phyloP scores from a whole-genome alignment of 1,140 invertebrate genomes.

The Tetramorium parvispinum region DNA sequence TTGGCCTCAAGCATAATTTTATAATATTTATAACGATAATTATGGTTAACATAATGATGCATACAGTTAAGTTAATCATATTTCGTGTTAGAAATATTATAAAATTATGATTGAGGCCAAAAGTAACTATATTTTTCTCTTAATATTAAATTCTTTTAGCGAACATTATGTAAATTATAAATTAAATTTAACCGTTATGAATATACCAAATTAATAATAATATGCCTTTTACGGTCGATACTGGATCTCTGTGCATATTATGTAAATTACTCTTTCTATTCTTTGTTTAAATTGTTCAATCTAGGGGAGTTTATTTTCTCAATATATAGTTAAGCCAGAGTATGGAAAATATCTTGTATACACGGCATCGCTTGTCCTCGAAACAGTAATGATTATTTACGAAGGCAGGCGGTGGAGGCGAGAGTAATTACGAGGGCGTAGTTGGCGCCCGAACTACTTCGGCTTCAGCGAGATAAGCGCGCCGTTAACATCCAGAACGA shows the following conservation, averaged over 20 bases:
- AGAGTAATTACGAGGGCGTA: slow-evolving; percentile 67
- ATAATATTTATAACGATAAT: too few relatives aligned
- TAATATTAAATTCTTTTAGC: neutral
- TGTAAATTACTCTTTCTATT: neutral
- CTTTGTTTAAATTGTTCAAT: neutral
- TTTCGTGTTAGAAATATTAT: too few relatives aligned
- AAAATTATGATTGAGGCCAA: too few relatives aligned
- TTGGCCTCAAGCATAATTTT: too few relatives aligned
- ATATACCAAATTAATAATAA: too few relatives aligned
- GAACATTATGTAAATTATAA: too few relatives aligned
- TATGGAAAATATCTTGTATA: slow-evolving; percentile 37
- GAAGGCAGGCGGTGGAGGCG: slow-evolving; percentile 24
- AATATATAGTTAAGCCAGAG: neutral
- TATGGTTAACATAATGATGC: too few relatives aligned
- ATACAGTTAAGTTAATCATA: too few relatives aligned
- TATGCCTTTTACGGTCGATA: too few relatives aligned
- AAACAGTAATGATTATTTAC: slow-evolving; percentile 70
- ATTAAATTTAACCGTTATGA: too few relatives aligned
- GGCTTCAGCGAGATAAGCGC: slow-evolving; percentile 44
- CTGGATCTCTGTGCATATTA: too few relatives aligned
- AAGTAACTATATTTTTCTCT: too few relatives aligned
- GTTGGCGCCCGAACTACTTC: slow-evolving; percentile 61
- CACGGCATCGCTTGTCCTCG: slow-evolving; percentile 52
- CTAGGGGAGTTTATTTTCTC: neutral
- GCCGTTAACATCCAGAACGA: slow-evolving; percentile 49